Base-by-base conservation (phyloP, 2,888 invertebrate genomes). In the Pandemis cinnamomeana region DNA sequence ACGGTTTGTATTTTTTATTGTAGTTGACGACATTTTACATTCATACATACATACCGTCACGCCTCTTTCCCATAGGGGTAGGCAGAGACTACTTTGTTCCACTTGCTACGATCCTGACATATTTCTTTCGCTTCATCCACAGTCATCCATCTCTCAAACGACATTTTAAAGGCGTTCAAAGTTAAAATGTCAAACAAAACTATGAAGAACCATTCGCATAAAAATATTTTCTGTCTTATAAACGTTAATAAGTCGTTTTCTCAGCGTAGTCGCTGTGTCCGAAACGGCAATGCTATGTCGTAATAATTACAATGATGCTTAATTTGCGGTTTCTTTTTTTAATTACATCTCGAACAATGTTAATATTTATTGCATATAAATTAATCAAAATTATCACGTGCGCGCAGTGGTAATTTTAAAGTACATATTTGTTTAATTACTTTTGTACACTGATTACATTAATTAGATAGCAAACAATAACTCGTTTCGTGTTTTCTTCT, bases 331-430 rank as follows among this genome's bases (percentile, higher is more conserved):
- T 41, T 10, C 15, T 42, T 44, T 63, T 10, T 58, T 27, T 20
- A 20, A 55, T 48, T 10, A 64, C 69, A 46, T 70, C 36, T n/a
- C 36, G 51, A 51, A 64, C 72, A 44, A 70, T 73, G 73, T 70
- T 73, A 70, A 66, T 51, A 66, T 53, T 73, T 72, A 64, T 72
- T 73, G 69, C 73, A 70, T 53, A 73, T 73, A 73, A 73, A 73
- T 73, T 70, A 69, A 70, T 73, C 69, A 64, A 67, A 53, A 67
- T 67, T 36, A 53, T 60, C 7, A 7, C 15, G 46, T 55, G 7
- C 15, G 8, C 13, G 55, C 55, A 20, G 55, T 20, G 48, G 41
- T 13, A 10, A 46, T 55, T 8, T 55, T 62, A 63, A 46, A 53
- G 61, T 58, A 2, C 11, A 10, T 20, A 55, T 41, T 61, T 44